phyloP scores from a whole-genome alignment of 2,797 vertebrate species.

The Hylomyscus alleni region DNA sequence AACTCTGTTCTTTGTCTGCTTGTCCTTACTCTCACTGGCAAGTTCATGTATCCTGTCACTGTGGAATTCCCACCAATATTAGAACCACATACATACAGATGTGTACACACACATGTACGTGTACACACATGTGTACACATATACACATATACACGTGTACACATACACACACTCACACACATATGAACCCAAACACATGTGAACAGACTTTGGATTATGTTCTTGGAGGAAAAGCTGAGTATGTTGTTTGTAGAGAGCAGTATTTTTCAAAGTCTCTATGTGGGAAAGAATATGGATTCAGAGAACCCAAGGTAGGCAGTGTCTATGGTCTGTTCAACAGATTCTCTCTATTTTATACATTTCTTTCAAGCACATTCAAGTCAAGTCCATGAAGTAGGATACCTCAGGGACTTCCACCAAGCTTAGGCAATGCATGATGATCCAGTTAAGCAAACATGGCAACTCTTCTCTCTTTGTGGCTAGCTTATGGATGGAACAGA shows the following conservation, averaged over 20 bases:
- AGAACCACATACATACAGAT: not conserved
- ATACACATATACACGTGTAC: too few relatives aligned
- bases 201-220: not conserved
- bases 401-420: not conserved
- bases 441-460: not conserved
- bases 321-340: not conserved
- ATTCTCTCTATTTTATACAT: not conserved
- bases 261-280: not conserved
- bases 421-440: not conserved
- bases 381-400: not conserved
- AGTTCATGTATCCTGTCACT: not conserved
- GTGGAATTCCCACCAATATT: not conserved
- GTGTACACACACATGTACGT: not conserved
- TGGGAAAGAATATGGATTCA: not conserved
- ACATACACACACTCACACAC: not conserved
- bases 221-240: not conserved
- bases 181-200: too few relatives aligned
- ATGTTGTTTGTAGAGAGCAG: not conserved
- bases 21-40: not conserved
- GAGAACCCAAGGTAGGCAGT: not conserved
- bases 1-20: not conserved
- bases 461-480: not conserved
- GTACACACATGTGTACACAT: not conserved
- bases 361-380: not conserved
- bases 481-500: not conserved